Evolutionary conservation across 1,140 invertebrate genomes (phyloP), one percentile per base, ranked within the genome.

Genomic region (Brachionus rubens): DNA sequence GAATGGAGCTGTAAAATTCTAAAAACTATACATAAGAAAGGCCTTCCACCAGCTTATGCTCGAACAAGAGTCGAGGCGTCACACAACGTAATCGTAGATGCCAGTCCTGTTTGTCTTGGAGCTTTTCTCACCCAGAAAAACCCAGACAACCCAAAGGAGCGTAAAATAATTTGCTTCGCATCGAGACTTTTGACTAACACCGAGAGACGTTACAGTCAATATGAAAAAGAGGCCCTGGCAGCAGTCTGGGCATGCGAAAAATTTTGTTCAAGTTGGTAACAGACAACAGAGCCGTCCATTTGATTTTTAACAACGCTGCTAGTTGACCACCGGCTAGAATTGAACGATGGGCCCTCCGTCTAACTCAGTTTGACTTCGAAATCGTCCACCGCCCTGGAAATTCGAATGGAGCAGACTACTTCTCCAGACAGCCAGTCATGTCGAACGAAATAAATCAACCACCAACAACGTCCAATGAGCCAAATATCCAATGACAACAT

Each of bases 61-160:
- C 12, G 48, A 24, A 16, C 30, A 33, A 28, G 33, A 68, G 59
- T 26, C 70, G 70, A 79, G 78, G 36, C 77, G 80, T 33, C 77
- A 85, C 3, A 83, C 80, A 21, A 86, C 86, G 36, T 59, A 14
- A 21, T 36, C 12, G 54, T 65, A 30, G 76, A 77, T 41, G 76
- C 85, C 14, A 82, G 79, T 28, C 78, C 80, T 3, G 79, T 79
- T 52, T 85, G 84, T 0, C 21, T 87, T 5, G 85, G 85, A 12
- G 85, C 83, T 1, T 84, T 88, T 1, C 36, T 88, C 10, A 78
- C 80, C 16, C 86, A 87, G 62, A 67, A 75, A 1, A 24, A 56
- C 33, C 28, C 62, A n/a, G 30, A 54, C 50, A 33, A 67, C n/a
- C 50, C 19, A 46, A 59, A 12, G 7, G 30, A 30, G 85, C 16